Base-by-base conservation (phyloP, 2,797 vertebrate species). In the Rhynchonycteris naso region DNA sequence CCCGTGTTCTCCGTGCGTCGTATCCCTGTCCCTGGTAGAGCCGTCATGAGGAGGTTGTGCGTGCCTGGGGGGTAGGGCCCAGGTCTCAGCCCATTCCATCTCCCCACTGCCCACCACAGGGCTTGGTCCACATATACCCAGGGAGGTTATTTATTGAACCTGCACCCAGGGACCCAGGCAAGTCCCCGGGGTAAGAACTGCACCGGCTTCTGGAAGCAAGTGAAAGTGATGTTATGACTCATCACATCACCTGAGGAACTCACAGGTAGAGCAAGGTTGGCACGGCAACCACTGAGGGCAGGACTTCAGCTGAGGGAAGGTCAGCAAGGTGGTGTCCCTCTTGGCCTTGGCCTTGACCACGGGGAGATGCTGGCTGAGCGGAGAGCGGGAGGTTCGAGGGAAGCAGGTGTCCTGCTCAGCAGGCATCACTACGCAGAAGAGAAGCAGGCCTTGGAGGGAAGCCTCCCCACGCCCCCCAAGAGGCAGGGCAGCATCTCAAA, bases 1-100 rank as follows among this genome's bases (percentile, higher is more conserved):
- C 28, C 9, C 21, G 2, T 83, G 0, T n/a, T 2, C 30, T 28
- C 59, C 18, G 7, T 16, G 54, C 0, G 5, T 13, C 2, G 8
- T 43, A 5, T 7, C 43, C 43, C 7, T 4, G 47, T 10, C 15
- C 2, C 26, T 9, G 10, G 9, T 0, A 52, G 47, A 50, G 16
- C 5, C 28, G 38, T 24, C 7, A 14, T 2, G n/a, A 43, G 43
- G 0, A 38, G 21, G 4, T 28, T n/a, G 2, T 43, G 52, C 35
- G 12, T 2, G 22, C 21, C 11, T 26, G 16, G 28, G 22, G 76
- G 30, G 21, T 10, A 16, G 7, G 8, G 43, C 2, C 16, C 16
- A 22, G 43, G 9, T 38, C 26, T 58, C 19, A 16, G 33, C 54
- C 14, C 6, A 1, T 7, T 35, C 10, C 1, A 15, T 30, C 5